Percentiles rank a stretch among this genome's conserved stretches.
phyloP scores from a whole-genome alignment of 1,140 invertebrate species.

The Zaprionus camerounensis region DNA sequence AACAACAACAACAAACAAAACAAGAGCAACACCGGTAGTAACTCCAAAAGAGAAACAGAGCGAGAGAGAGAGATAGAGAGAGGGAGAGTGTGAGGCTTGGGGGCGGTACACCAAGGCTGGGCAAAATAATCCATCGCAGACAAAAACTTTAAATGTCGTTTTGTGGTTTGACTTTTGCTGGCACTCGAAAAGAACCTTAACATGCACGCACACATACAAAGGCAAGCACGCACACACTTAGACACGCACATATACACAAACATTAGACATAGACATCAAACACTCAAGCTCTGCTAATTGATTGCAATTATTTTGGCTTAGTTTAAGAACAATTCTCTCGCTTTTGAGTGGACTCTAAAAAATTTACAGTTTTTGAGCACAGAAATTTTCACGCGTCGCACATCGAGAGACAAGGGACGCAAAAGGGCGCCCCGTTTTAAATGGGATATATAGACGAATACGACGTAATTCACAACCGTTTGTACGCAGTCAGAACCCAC shows the following conservation, averaged over 20 bases:
- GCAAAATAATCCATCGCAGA: slow-evolving; percentile 68
- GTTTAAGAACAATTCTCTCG: slow-evolving; percentile 23
- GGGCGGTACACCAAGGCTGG: slow-evolving; percentile 45
- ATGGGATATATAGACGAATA: slow-evolving; percentile 16
- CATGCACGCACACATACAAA: slow-evolving; percentile 24
- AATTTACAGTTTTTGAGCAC: slow-evolving; percentile 40
- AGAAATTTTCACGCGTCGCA: slow-evolving; percentile 63
- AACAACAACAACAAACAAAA: slow-evolving; percentile 29
- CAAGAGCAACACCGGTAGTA: slow-evolving; percentile 24
- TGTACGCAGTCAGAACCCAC: slow-evolving; percentile 73
- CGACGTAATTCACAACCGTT: slow-evolving; percentile 78
- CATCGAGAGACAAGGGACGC: slow-evolving; percentile 12
- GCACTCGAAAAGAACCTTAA: slow-evolving; percentile 28
- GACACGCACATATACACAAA: slow-evolving; percentile 5
- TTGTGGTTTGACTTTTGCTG: slow-evolving; percentile 68
- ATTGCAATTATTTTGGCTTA: slow-evolving; percentile 43
- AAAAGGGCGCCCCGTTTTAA: not conserved
- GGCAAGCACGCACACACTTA: slow-evolving; percentile 7
- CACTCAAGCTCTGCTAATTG: slow-evolving; percentile 33
- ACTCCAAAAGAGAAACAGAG: slow-evolving; percentile 12
- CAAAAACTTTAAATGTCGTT: slow-evolving; percentile 76
- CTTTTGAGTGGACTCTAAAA: slow-evolving; percentile 18
- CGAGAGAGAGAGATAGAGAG: not conserved
- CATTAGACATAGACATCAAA: not conserved
- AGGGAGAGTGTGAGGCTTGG: not conserved